A percentile compares a stretch with the other conserved stretches of the same genome.
Conservation (phyloP, 2,797 vertebrate genomes). For the Muraenolepis orangiensis region DNA sequence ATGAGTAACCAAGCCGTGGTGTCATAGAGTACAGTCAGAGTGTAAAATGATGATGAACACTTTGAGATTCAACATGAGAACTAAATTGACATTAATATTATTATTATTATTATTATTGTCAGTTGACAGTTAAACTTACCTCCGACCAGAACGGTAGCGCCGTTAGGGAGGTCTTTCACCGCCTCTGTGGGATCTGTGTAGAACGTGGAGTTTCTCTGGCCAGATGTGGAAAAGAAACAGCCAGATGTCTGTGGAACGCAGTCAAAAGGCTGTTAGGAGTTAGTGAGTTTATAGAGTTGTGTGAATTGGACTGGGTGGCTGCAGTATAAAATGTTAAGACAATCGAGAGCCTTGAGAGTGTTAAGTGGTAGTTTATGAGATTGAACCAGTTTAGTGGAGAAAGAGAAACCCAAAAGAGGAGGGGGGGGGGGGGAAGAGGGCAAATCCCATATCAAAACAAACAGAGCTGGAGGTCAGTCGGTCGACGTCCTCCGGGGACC, state of each 20-base stretch:
- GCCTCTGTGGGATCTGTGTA: constrained; percentile 84
- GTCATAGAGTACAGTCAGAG: not conserved
- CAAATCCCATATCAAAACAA: constrained; percentile 45
- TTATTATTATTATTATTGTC: not conserved
- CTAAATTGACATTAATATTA: not conserved
- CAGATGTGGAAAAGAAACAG: constrained; percentile 85
- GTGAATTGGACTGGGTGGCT: not conserved
- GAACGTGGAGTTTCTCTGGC: constrained; percentile 73
- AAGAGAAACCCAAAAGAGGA: constrained; percentile 29
- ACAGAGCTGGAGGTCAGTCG: constrained; percentile 13
- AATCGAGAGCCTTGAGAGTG: not conserved
- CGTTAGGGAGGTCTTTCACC: constrained; percentile 89
- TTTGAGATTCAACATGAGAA: not conserved
- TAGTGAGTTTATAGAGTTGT: not conserved
- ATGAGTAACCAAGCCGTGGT: not conserved
- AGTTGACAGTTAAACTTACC: constrained; percentile 73
- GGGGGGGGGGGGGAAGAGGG: constrained; percentile 11
- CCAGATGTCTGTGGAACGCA: constrained; percentile 68
- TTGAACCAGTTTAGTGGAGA: constrained; percentile 21
- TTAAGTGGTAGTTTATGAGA: not conserved
- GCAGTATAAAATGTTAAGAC: not conserved
- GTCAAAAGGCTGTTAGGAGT: not conserved
- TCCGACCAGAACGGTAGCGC: constrained; percentile 89
- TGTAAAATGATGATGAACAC: not conserved
- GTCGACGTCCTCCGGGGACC: constrained; percentile 4